Base-by-base conservation (phyloP, 2,888 invertebrate genomes). In the Caradrina kadenii region DNA sequence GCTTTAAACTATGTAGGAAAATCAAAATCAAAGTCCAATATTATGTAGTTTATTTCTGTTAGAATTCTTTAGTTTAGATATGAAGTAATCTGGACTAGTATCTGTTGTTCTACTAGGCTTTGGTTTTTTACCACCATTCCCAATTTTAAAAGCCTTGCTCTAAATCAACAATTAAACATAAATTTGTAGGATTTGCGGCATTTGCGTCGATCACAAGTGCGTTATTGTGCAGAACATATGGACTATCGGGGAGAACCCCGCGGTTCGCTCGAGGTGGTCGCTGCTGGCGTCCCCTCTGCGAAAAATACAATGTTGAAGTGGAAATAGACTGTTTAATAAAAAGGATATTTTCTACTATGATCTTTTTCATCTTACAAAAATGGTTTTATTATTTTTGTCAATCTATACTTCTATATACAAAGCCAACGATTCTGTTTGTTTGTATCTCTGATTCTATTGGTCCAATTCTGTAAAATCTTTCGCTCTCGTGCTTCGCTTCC, bases 171-270 rank as follows among this genome's bases (percentile, higher is more conserved):
- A 90, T 89, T 87, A 87, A 83, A 90, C 88, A 81, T 66, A 84
- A 90, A 90, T 93, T 89, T 82, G 71, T 73, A 74, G 87, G 91
- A 91, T 93, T 94, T 93, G 92, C 86, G 92, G 93, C 93, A 92
- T 93, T 92, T 91, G 92, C 84, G 80, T 85, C 91, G 89, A 92
- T 93, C 90, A 93, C 88, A 93, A 93, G 91, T 90, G 92, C 93
- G 91, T 94, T 92, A 94, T 88, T 84, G 87, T 86, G 80, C 87
- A 80, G 92, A 94, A 86, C 95, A 95, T 95, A 95, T 93, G 94
- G 89, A 90, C 85, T 69, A 80, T 76, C 55, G 87, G 91, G 87
- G 86, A 83, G 75, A 86, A 76, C 89, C 91, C 89, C 83, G 90
- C 75, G 80, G 87, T 73, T 77, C 85, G 76, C 91, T 76, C 89